These are phyloP conservation scores for Epistrophella euchroma DNA, from an alignment of 2,888 invertebrate genomes.

Conservation along the genomic window DNA sequence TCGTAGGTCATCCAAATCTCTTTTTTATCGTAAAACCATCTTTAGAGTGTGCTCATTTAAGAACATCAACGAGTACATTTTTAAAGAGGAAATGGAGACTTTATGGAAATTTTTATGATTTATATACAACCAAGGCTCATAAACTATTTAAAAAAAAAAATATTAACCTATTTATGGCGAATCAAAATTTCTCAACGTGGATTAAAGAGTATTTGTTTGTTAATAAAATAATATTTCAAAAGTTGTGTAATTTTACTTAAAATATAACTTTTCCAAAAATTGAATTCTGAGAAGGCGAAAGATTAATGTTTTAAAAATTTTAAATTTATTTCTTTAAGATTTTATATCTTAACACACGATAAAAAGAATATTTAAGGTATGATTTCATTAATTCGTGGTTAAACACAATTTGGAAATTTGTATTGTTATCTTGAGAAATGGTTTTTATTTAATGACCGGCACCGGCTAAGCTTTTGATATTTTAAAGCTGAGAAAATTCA, in stretches of 20 bases:
- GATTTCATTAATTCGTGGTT: too few relatives aligned
- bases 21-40: conserved; percentile 1
- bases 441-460: too few relatives aligned
- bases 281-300: background rate
- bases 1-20: background rate
- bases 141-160: conserved; percentile 1
- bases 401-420: too few relatives aligned
- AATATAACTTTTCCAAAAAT: background rate
- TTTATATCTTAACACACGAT: too few relatives aligned
- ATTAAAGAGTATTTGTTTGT: background rate
- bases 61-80: background rate
- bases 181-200: background rate
- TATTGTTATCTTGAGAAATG: too few relatives aligned
- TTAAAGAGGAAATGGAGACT: background rate
- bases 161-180: background rate
- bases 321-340: background rate
- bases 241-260: conserved; percentile 9
- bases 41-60: conserved; percentile 11
- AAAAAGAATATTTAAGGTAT: background rate
- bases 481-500: too few relatives aligned
- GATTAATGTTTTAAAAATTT: background rate
- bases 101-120: conserved; percentile 40
- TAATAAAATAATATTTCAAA: background rate
- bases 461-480: too few relatives aligned
- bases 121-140: conserved; percentile 21